Evolutionary conservation across 92 coral and sea anemone species (phyloP), one percentile per base, ranked within the genome.

Genomic region (Porites divaricata): DNA sequence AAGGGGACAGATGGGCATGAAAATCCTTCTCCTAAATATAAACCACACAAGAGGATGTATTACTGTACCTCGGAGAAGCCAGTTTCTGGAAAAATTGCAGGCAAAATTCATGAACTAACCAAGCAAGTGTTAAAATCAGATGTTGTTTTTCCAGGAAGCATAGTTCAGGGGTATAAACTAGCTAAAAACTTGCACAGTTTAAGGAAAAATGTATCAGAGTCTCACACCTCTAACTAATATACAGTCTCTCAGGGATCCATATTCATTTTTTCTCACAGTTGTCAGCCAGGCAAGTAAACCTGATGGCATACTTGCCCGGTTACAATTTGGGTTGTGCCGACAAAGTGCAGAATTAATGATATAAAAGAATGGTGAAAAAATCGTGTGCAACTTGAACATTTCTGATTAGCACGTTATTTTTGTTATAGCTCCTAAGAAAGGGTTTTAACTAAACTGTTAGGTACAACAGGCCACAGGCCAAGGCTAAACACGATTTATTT

Each of bases 1-100:
- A 66, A 68, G 50, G 83, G 41, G 3, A 80, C 74, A 1, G 91
- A 79, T 77, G 84, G 88, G 5, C 92, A 67, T 10, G 85, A 63
- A 2, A 56, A 87, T 9, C 78, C 69, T 25, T 51, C 75, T 41
- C 73, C 87, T 1, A 92, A 86, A 66, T 92, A 89, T 62, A 62
- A 67, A 21, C 86, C 70, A 20, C 93, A 94, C 19, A 77, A 83
- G 13, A 92, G 85, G 41, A 94, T 89, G 87, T 89, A 86, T 48
- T 78, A 57, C 1, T 94, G 95, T 70, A 72, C 28, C 51, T 57
- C 17, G 24, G 11, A 23, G 67, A 0, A 41, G 9, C 16, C 52
- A 9, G 24, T 2, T 9, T 10, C 63, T 48, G 22, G 72, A 2
- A 49, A 23, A 4, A 61, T 82, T 6, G 78, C 26, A 8, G 21